Percentiles rank a stretch among this genome's conserved stretches.
These are phyloP conservation scores for Mus pahari DNA, from an alignment of 2,113 vertebrate genomes.

Conservation along the genomic window DNA sequence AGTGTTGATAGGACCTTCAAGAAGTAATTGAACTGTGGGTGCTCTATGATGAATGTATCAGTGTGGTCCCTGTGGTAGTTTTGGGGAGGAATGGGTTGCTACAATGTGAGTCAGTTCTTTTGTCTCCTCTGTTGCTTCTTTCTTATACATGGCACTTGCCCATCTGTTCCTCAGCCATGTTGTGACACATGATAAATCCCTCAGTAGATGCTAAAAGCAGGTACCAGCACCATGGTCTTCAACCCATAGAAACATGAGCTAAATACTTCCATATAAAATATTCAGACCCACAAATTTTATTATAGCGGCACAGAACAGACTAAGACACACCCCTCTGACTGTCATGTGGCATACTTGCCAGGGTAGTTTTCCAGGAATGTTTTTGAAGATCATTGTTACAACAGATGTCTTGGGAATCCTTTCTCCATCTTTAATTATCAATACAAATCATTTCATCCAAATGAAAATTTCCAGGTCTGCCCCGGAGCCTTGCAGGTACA, in stretches of 20 bases:
- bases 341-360: neutral
- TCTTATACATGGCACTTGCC: neutral
- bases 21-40: neutral
- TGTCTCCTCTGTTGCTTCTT: neutral
- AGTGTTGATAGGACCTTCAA: neutral
- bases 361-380: neutral
- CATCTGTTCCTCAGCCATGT: neutral
- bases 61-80: neutral
- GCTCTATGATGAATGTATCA: neutral
- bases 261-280: neutral
- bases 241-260: neutral
- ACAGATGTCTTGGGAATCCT: slow-evolving; percentile 23
- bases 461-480: neutral
- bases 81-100: neutral
- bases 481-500: neutral
- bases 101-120: neutral
- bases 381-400: neutral
- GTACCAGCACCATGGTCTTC: neutral
- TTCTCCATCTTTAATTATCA: neutral
- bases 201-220: neutral
- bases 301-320: neutral
- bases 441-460: slow-evolving; percentile 14
- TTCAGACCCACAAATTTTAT: neutral
- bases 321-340: neutral
- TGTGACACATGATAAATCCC: neutral